Conservation (phyloP, 2,797 vertebrate genomes). For the Danio albolineatus region DNA sequence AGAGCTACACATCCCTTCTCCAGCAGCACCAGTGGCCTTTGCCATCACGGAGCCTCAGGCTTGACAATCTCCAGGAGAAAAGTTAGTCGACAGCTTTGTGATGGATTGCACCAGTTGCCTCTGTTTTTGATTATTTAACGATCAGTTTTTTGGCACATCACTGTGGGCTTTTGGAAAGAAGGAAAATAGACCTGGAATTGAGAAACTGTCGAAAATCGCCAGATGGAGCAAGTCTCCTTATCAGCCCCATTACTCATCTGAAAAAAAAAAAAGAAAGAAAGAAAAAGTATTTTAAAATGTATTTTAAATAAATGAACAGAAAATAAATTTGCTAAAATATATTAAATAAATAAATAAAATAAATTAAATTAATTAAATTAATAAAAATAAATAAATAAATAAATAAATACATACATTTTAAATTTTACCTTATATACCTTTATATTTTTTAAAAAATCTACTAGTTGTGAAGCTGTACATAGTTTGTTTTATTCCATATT, state of each 20-base stretch:
- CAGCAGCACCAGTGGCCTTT: slow-evolving; percentile 38
- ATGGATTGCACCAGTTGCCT: slow-evolving; percentile 39
- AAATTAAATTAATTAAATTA: no score
- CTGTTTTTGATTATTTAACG: slow-evolving; percentile 57
- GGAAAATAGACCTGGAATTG: slow-evolving; percentile 41
- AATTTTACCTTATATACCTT: no score
- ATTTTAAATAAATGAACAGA: no score
- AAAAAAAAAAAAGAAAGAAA: slow-evolving; percentile 52
- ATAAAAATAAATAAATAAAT: no score
- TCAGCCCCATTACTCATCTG: slow-evolving; percentile 49
- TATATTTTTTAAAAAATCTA: no score
- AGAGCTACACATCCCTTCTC: slow-evolving; percentile 47
- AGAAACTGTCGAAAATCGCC: slow-evolving; percentile 27
- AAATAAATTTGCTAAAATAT: no score
- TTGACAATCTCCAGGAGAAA: slow-evolving; percentile 41
- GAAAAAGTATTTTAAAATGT: no score
- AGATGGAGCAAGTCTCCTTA: slow-evolving; percentile 30
- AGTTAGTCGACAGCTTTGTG: slow-evolving; percentile 46
- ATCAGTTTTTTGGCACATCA: slow-evolving; percentile 50
- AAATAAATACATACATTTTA: no score
- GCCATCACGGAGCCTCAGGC: slow-evolving; percentile 13
- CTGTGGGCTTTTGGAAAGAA: slow-evolving; percentile 30
- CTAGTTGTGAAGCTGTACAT: no score
- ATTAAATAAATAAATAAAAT: no score
- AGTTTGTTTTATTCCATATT: no score